Evolutionary conservation across 2,888 invertebrate species (phyloP).

Genomic region (Siphlonurus alternatus): DNA sequence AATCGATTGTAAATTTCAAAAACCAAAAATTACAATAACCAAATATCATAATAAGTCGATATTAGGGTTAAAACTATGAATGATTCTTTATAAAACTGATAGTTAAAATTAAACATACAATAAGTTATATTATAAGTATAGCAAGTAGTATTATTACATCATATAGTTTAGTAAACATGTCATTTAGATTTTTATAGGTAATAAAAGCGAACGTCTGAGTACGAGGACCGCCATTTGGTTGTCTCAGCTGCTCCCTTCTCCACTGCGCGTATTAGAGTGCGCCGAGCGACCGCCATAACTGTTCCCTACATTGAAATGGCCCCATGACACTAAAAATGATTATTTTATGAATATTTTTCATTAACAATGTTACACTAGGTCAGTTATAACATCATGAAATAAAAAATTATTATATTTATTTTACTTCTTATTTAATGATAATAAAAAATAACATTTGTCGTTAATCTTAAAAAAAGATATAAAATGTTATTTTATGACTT

Average conservation of each 20-base stretch:
- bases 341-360: neutral
- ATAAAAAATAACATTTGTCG: neutral
- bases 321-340: neutral
- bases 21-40: too few species aligned
- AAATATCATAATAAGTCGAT: too few species aligned
- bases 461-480: neutral
- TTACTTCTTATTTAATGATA: neutral
- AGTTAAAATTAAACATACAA: too few species aligned
- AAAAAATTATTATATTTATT: neutral
- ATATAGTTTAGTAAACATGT: conserved; percentile 10
- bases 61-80: too few species aligned
- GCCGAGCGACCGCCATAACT: neutral
- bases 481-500: neutral
- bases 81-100: too few species aligned
- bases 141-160: conserved; percentile 5
- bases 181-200: conserved; percentile 11
- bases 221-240: neutral
- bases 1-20: too few species aligned
- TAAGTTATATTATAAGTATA: too few species aligned
- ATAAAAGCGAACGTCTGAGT: conserved; percentile 5
- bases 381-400: too few species aligned
- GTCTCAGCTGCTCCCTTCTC: neutral
- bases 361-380: neutral
- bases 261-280: neutral
- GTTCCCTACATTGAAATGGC: neutral